Evolutionary conservation across 2,888 invertebrate species (phyloP), one percentile per base, ranked within the genome.

Genomic region (Thymelicus sylvestris): DNA sequence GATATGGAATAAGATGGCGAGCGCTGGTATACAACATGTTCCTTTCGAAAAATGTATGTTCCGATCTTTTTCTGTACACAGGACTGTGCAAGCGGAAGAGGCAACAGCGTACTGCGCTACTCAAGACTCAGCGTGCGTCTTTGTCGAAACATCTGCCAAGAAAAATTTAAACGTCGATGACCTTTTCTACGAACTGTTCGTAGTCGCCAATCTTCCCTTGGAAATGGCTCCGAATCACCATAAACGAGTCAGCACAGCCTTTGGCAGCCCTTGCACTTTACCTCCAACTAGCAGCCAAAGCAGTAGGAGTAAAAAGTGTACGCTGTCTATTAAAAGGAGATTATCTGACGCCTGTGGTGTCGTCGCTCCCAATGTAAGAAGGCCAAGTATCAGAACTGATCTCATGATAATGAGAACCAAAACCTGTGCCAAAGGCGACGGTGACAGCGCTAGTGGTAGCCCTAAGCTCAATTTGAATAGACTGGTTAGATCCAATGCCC

Each of bases 171-270:
- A 96, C 81, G 96, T 98, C 66, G 97, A 97, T 81, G 97, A 98
- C 81, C 95, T 97, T 15, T 98, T 98, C 89, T 96, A 97, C 86
- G 96, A 97, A 79, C 94, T 98, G 12, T 98, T 98, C 86, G 95
- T 96, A 69, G 96, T 97, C 63, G 97, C 97, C 41, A 97, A 97
- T 84, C 89, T 98, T 72, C 98, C 98, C 0, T 89, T 97, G 79
- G 98, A 98, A 92, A 98, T 98, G 98, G 97, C 97, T 24, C 97
- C 97, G 0, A 97, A 97, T 81, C 96, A 97, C 84, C 98, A 98
- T 87, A 96, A 97, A 81, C 95, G 96, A 72, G 96, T 98, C 59
- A 96, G 95, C 79, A 95, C 96, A 13, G 96, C 95, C 8, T 97
- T 97, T 76, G 95, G 97, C 6, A 96, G 97, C 70, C 97, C 97